Percentiles rank a stretch among this genome's conserved stretches.
These are phyloP conservation scores for Troilus luridus DNA, from an alignment of 2,888 invertebrate genomes.

Conservation along the genomic window DNA sequence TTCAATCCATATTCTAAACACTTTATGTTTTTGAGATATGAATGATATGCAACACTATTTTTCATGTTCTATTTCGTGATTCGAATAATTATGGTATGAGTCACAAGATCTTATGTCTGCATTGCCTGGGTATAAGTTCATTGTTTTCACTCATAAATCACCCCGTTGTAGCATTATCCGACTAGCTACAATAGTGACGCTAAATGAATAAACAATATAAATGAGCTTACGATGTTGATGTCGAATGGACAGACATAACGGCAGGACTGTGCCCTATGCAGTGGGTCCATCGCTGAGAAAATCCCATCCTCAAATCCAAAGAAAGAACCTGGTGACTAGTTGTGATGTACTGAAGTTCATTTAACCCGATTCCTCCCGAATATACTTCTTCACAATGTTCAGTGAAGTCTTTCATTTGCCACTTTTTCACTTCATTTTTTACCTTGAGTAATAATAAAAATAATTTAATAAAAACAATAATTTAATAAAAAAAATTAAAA, in stretches of 20 bases:
- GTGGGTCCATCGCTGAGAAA: constrained; percentile 59
- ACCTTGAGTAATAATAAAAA: constrained; percentile 4
- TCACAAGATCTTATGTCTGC: no score
- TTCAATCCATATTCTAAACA: no score
- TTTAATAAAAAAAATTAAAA: background rate
- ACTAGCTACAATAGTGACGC: no score
- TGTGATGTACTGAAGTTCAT: constrained; percentile 53
- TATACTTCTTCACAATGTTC: constrained; percentile 58
- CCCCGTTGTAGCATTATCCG: no score
- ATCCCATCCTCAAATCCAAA: constrained; percentile 57
- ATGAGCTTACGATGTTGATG: background rate
- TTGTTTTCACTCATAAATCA: no score
- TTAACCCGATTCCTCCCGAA: background rate
- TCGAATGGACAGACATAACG: constrained; percentile 48
- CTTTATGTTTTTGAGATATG: no score
- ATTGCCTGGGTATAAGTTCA: no score
- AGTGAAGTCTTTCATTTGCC: background rate
- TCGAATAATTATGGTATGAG: no score
- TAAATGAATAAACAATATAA: background rate
- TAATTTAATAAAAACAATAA: background rate
- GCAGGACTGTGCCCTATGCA: constrained; percentile 49
- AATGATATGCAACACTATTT: no score
- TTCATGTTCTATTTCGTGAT: no score
- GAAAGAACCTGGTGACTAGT: constrained; percentile 56
- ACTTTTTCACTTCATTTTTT: constrained; percentile 35